Base-by-base conservation (phyloP, 2,888 invertebrate genomes). In the Conops quadrifasciatus region DNA sequence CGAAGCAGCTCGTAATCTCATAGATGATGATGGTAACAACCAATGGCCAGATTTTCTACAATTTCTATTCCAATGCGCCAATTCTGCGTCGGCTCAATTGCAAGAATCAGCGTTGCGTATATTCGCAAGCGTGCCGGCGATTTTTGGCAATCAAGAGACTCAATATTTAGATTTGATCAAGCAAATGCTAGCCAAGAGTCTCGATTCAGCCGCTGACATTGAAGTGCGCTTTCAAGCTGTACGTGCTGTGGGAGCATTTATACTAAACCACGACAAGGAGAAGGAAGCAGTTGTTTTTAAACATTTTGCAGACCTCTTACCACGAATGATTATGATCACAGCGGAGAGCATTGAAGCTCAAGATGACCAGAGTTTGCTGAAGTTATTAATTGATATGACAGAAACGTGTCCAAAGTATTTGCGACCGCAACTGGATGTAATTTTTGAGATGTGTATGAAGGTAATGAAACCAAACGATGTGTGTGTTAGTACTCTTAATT, bases 41-140 rank as follows among this genome's bases (percentile, higher is more conserved):
- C 93, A 93, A 77, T 98, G 98, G 98, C 96, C 96, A 13, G 97
- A 98, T 84, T 95, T 98, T 83, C 88, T 99, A 75, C 92, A 93
- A 86, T 98, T 97, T 85, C 89, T 99, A 82, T 98, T 98, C 87
- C 94, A 96, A 84, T 96, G 96, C 86, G 96, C 96, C 65, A 94
- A 91, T 84, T 93, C 95, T 56, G 90, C 92, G 62, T 91, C 93
- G 80, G 89, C 94, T 30, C 91, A 92, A 75, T 88, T 97, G 72
- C 96, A 96, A 87, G 97, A 98, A 85, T 93, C 95, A 77, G 97
- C 97, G 53, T 91, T 99, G 70, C 91, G 95, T 77, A 95, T 99
- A 89, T 97, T 99, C 82, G 93, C 96, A 91, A 96, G 95, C 78
- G 96, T 98, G 47, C 98, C 99, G 28, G 95, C 96, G 49, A 94